Conservation (phyloP, 1,140 invertebrate genomes). For the Trichonephila clavipes region DNA sequence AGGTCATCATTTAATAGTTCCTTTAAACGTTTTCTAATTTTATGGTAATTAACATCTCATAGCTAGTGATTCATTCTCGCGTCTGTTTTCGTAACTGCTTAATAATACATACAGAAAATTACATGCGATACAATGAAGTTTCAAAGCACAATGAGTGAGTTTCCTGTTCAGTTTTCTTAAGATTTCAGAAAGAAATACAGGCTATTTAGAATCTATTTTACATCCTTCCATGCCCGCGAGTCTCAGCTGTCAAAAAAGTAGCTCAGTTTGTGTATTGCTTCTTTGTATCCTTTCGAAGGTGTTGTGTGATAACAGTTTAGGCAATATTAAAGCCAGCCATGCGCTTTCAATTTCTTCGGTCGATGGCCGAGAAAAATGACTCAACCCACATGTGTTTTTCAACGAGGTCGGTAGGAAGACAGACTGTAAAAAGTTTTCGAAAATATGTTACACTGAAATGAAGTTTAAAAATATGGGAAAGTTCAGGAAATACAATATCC, state of each 20-base stretch:
- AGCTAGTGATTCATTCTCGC: background rate
- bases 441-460: background rate
- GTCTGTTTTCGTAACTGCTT: background rate
- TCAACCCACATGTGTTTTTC: conserved; percentile 8
- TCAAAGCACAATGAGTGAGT: background rate
- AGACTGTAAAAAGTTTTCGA: background rate
- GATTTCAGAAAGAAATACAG: background rate
- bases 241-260: conserved; percentile 19
- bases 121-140: background rate
- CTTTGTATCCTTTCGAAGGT: conserved; percentile 1
- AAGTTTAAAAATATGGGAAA: too few species aligned
- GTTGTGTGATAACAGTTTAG: background rate
- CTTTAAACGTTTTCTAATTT: background rate
- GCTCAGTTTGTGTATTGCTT: background rate
- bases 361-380: background rate
- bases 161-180: background rate
- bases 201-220: background rate
- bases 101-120: background rate
- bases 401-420: conserved; percentile 34
- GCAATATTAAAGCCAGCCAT: background rate
- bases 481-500: too few species aligned
- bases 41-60: background rate
- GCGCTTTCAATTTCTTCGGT: conserved; percentile 50
- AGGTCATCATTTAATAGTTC: background rate
- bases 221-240: background rate